Conservation (phyloP, 2,888 invertebrate species). For the Cerastis leucographa region DNA sequence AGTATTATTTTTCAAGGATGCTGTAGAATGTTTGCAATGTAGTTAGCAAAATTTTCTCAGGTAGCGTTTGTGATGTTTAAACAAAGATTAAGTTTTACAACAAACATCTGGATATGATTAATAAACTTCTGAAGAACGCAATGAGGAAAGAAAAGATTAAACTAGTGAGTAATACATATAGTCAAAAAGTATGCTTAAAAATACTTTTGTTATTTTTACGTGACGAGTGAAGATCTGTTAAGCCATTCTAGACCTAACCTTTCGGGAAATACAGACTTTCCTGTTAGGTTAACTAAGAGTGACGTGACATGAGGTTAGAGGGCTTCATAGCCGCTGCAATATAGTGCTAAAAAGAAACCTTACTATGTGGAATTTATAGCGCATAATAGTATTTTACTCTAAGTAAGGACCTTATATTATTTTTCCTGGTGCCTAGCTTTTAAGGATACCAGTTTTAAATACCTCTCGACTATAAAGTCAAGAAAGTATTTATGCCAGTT, state of each 20-base stretch:
- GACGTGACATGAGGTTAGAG: not conserved
- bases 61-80: not conserved
- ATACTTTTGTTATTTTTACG: not conserved
- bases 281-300: not conserved
- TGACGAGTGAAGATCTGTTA: not conserved
- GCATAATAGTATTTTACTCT: too few relatives aligned
- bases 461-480: too few relatives aligned
- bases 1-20: conserved; percentile 33
- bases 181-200: conserved; percentile 18
- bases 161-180: conserved; percentile 44
- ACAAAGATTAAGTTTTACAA: conserved; percentile 20
- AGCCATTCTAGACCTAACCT: not conserved
- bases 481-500: too few relatives aligned
- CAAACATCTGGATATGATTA: conserved; percentile 33
- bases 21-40: not conserved
- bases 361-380: not conserved
- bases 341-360: not conserved
- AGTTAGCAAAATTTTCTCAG: conserved; percentile 9
- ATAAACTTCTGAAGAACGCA: conserved; percentile 40
- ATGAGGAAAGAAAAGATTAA: conserved; percentile 36
- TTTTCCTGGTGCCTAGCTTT: too few relatives aligned
- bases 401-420: too few relatives aligned
- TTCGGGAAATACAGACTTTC: not conserved
- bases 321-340: not conserved
- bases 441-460: too few relatives aligned